phyloP scores from a whole-genome alignment of 2,888 invertebrate genomes.

The Drosophila rubida region DNA sequence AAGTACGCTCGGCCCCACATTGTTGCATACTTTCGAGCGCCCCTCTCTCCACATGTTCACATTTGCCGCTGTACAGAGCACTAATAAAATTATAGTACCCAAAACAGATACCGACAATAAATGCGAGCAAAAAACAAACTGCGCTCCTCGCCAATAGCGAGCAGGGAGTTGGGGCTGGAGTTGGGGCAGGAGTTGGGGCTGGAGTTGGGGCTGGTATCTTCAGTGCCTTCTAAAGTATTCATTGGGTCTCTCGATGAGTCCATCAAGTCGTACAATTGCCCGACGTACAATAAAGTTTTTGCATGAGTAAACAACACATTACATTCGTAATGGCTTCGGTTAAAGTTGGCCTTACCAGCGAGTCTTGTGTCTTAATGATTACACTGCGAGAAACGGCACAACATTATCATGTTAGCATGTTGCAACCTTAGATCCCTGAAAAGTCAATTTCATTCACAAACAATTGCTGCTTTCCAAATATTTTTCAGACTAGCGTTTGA shows the following conservation, averaged over 20 bases:
- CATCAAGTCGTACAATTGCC: slow-evolving; percentile 22
- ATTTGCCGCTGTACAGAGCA: slow-evolving; percentile 32
- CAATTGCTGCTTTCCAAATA: no score
- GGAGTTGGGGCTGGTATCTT: neutral
- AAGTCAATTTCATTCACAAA: no score
- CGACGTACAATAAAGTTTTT: slow-evolving; percentile 25
- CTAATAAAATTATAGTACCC: slow-evolving; percentile 75
- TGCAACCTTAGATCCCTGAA: no score
- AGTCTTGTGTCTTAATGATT: slow-evolving; percentile 4
- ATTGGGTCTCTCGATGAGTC: neutral
- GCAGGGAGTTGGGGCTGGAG: neutral
- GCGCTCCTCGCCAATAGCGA: no score
- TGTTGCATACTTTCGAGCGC: slow-evolving; percentile 55
- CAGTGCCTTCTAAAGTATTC: neutral
- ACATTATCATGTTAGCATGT: no score
- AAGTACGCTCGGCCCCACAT: slow-evolving; percentile 10
- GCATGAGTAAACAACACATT: slow-evolving; percentile 37
- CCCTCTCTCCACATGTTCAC: neutral
- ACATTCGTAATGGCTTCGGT: slow-evolving; percentile 36
- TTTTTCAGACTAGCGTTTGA: no score
- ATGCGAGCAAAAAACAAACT: slow-evolving; percentile 18
- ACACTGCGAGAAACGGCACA: slow-evolving; percentile 22
- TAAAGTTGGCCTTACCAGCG: slow-evolving; percentile 1
- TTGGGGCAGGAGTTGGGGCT: neutral
- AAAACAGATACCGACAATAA: slow-evolving; percentile 18